Conservation (phyloP, 2,888 invertebrate species). For the Dryobotodes eremita region DNA sequence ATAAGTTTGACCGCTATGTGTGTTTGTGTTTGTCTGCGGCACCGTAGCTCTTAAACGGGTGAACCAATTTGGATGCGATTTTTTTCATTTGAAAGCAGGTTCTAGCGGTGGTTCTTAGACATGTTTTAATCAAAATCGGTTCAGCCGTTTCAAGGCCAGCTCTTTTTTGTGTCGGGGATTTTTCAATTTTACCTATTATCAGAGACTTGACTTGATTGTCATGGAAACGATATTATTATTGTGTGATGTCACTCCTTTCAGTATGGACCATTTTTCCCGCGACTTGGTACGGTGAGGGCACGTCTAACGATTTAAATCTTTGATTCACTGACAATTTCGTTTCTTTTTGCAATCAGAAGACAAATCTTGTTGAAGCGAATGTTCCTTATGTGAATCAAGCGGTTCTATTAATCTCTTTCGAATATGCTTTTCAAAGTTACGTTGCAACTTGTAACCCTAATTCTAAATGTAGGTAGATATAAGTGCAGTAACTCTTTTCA, state of each 20-base stretch:
- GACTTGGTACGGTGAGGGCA: background rate
- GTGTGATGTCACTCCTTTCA: background rate
- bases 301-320: background rate
- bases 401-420: background rate
- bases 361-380: background rate
- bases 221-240: background rate
- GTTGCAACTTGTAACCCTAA: background rate
- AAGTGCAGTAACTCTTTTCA: too few species aligned
- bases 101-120: too few species aligned
- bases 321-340: background rate
- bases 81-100: too few species aligned
- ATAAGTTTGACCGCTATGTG: too few species aligned
- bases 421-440: background rate
- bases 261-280: background rate
- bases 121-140: too few species aligned
- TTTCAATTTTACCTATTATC: too few species aligned
- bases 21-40: too few species aligned
- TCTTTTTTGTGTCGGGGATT: too few species aligned
- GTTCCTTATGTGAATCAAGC: background rate
- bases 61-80: too few species aligned
- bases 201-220: background rate
- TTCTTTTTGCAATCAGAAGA: background rate
- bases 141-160: too few species aligned
- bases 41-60: too few species aligned
- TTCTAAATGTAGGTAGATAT: too few species aligned